Evolutionary conservation across 2,113 vertebrate genomes (phyloP).

Genomic region (Salvelinus namaycush): DNA sequence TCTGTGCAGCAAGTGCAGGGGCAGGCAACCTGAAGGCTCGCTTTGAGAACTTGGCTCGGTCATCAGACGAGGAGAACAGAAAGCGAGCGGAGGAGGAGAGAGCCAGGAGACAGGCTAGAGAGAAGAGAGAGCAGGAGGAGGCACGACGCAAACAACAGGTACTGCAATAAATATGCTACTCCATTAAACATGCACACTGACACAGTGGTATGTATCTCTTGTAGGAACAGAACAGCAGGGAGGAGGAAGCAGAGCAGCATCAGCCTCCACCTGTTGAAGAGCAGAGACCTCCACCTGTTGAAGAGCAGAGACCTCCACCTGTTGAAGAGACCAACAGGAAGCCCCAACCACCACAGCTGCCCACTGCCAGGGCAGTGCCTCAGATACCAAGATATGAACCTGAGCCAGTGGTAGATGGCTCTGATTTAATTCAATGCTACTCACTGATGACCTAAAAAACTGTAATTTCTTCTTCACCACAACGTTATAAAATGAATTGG

Average conservation of each 20-base stretch:
- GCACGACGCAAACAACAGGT: slow-evolving; percentile 60
- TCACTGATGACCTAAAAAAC: neutral
- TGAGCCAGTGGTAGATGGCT: slow-evolving; percentile 7
- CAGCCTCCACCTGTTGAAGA: slow-evolving; percentile 62
- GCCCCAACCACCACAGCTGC: slow-evolving; percentile 31
- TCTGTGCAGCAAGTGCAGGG: slow-evolving; percentile 64
- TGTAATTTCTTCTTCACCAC: neutral
- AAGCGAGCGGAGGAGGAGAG: slow-evolving; percentile 78
- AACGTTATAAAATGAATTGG: neutral
- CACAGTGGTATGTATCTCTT: slow-evolving; percentile 5
- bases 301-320: slow-evolving; percentile 8
- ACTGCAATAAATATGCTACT: neutral
- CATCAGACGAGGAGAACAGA: slow-evolving; percentile 77
- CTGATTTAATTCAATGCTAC: neutral
- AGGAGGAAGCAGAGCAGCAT: slow-evolving; percentile 34
- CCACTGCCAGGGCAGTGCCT: slow-evolving; percentile 13
- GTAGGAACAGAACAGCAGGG: slow-evolving; percentile 55
- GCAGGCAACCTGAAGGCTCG: slow-evolving; percentile 83
- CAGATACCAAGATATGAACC: slow-evolving; percentile 42
- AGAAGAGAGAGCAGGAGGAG: slow-evolving; percentile 72
- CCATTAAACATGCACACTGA: neutral
- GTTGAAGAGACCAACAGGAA: slow-evolving; percentile 39
- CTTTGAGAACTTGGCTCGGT: slow-evolving; percentile 88
- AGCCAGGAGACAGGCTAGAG: slow-evolving; percentile 69
- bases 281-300: neutral